phyloP scores from a whole-genome alignment of 2,888 invertebrate species.

The Leucophora obtusa region DNA sequence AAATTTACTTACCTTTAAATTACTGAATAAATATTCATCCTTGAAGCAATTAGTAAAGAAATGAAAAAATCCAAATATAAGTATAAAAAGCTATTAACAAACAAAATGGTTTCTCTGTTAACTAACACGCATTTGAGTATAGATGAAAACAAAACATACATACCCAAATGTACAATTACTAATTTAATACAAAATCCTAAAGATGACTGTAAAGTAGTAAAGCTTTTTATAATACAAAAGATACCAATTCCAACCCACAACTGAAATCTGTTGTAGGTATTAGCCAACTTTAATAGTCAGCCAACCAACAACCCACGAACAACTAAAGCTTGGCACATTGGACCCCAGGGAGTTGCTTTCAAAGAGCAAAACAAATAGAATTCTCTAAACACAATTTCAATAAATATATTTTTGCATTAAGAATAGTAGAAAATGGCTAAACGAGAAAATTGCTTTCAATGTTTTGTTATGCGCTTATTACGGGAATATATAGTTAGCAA shows the following conservation, averaged over 20 bases:
- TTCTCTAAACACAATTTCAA: constrained; percentile 73
- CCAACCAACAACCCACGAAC: constrained; percentile 30
- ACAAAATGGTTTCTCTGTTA: constrained; percentile 2
- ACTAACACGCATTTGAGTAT: constrained; percentile 1
- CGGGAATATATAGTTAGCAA: neutral
- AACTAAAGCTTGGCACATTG: constrained; percentile 69
- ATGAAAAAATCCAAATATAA: neutral
- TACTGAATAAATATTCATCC: too few species aligned
- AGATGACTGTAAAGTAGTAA: constrained; percentile 63
- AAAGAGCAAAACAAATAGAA: constrained; percentile 45
- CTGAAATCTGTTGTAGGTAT: constrained; percentile 13
- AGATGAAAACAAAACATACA: neutral
- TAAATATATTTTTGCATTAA: constrained; percentile 77
- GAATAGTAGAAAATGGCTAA: constrained; percentile 61
- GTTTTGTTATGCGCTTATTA: constrained; percentile 54
- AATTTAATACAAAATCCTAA: constrained; percentile 59
- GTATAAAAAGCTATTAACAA: neutral
- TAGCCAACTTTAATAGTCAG: neutral
- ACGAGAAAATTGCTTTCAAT: constrained; percentile 66
- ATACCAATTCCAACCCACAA: constrained; percentile 68
- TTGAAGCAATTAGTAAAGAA: neutral
- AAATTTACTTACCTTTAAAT: too few species aligned
- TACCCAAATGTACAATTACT: constrained; percentile 6
- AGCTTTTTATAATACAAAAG: constrained; percentile 67
- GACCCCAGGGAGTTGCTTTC: constrained; percentile 69